Conservation (phyloP, 2,888 invertebrate genomes). For the Polydrusus cervinus region DNA sequence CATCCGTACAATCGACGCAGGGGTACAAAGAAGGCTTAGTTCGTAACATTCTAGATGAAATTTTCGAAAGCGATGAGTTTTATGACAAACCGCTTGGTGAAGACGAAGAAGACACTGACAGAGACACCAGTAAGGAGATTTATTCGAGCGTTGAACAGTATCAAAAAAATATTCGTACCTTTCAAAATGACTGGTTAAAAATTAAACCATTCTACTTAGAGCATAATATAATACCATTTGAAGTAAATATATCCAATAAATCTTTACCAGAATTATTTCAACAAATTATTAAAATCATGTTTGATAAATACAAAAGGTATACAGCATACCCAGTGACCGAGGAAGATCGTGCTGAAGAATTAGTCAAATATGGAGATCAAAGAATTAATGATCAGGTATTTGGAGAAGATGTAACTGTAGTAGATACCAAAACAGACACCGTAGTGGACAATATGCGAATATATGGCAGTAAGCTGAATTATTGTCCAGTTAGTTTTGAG, state of each 20-base stretch:
- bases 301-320: slow-evolving; percentile 67
- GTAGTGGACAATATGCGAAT: slow-evolving; percentile 62
- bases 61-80: slow-evolving; percentile 55
- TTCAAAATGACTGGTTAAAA: slow-evolving; percentile 60
- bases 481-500: slow-evolving; percentile 77
- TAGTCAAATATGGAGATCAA: slow-evolving; percentile 71
- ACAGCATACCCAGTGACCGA: slow-evolving; percentile 71
- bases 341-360: slow-evolving; percentile 72
- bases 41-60: slow-evolving; percentile 54
- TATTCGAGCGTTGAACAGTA: slow-evolving; percentile 51
- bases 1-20: slow-evolving; percentile 54
- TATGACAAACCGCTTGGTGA: slow-evolving; percentile 22
- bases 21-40: slow-evolving; percentile 49
- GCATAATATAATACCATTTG: slow-evolving; percentile 57
- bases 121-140: neutral
- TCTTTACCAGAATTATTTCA: slow-evolving; percentile 61
- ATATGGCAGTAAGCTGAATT: slow-evolving; percentile 76
- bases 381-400: slow-evolving; percentile 64
- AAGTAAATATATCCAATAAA: slow-evolving; percentile 63
- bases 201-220: slow-evolving; percentile 59
- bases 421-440: slow-evolving; percentile 53
- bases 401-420: slow-evolving; percentile 64
- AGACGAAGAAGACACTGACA: neutral
- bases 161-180: slow-evolving; percentile 55
- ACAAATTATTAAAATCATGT: slow-evolving; percentile 64